These are phyloP conservation scores for Tachycineta bicolor DNA, from an alignment of 2,113 vertebrate species.

Conservation along the genomic window DNA sequence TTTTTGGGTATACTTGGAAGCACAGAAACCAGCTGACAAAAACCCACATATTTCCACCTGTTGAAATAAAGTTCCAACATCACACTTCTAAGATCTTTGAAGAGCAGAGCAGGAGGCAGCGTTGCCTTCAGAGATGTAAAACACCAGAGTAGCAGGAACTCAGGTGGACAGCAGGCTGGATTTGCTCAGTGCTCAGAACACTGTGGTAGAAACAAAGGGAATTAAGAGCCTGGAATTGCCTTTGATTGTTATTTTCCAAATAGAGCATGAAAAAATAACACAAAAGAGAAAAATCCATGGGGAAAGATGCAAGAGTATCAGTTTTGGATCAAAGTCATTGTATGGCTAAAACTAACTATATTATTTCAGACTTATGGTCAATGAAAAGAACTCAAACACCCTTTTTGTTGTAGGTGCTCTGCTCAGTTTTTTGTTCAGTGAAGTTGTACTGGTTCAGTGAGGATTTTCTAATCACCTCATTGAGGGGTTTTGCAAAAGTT, in stretches of 20 bases:
- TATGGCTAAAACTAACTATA: background rate
- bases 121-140: background rate
- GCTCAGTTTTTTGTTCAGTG: background rate
- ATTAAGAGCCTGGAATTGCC: background rate
- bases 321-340: background rate
- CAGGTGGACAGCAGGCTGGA: background rate
- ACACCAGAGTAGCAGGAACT: background rate
- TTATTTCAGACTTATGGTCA: background rate
- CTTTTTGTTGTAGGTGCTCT: background rate
- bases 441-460: background rate
- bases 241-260: constrained; percentile 21
- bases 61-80: background rate
- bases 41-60: background rate
- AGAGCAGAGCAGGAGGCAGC: background rate
- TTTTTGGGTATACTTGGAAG: background rate
- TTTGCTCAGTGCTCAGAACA: background rate
- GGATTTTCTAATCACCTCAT: background rate
- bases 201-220: background rate
- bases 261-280: background rate
- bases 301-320: background rate
- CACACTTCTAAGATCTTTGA: background rate
- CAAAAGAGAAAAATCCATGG: background rate
- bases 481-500: background rate
- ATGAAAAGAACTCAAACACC: background rate
- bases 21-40: background rate